Percentiles rank a stretch among this genome's conserved stretches.
These are phyloP conservation scores for Drosophila kuntzei DNA, from an alignment of 2,888 invertebrate genomes.

Conservation along the genomic window DNA sequence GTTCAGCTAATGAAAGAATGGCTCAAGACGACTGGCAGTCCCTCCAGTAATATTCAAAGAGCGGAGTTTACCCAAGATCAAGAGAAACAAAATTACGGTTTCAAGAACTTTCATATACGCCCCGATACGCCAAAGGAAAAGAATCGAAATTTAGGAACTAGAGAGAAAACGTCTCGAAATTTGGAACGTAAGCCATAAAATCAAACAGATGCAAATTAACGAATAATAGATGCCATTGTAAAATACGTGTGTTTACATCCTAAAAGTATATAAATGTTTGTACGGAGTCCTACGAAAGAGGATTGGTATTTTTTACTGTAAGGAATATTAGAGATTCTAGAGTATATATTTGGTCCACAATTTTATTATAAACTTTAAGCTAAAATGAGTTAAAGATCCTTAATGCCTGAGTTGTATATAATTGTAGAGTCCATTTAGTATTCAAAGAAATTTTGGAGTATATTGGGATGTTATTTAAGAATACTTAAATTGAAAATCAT, in stretches of 20 bases:
- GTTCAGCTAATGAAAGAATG: conserved; percentile 87
- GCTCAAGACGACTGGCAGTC: conserved; percentile 90
- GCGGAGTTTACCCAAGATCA: conserved; percentile 87
- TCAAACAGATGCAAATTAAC: neutral
- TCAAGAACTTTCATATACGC: conserved; percentile 58
- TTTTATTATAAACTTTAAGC: too few relatives aligned
- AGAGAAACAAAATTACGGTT: conserved; percentile 46
- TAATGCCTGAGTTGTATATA: neutral
- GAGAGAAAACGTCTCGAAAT: neutral
- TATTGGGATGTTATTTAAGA: too few relatives aligned
- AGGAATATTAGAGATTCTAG: neutral
- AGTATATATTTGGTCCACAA: neutral
- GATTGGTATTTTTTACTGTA: neutral
- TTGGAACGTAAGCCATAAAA: neutral
- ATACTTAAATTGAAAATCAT: too few relatives aligned
- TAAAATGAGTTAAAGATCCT: too few relatives aligned
- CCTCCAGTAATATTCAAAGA: conserved; percentile 90
- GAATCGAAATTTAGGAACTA: neutral
- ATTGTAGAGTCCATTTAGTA: neutral
- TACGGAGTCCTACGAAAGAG: neutral
- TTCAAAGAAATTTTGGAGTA: neutral
- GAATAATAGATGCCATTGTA: neutral
- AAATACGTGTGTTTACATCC: neutral
- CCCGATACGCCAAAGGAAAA: conserved; percentile 34
- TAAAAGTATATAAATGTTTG: neutral